phyloP scores from a whole-genome alignment of 2,888 invertebrate species.

The Drepanosiphum platanoidis region DNA sequence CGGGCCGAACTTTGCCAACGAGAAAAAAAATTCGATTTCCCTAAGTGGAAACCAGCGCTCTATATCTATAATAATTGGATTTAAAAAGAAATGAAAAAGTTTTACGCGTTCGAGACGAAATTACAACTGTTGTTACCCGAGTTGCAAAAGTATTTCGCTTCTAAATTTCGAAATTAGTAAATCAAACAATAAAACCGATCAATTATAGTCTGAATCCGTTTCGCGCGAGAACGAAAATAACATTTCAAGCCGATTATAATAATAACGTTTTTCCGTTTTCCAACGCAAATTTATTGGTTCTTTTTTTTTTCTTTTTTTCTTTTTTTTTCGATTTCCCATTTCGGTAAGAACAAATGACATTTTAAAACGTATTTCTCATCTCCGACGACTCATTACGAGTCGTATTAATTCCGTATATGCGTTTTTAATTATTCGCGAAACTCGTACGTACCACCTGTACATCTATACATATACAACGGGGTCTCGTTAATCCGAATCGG shows the following conservation, averaged over 20 bases:
- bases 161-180: background rate
- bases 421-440: too few species aligned
- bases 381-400: too few species aligned
- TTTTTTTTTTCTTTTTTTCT: background rate
- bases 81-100: slow-evolving; percentile 7
- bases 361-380: too few species aligned
- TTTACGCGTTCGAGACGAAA: slow-evolving; percentile 5
- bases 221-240: too few species aligned
- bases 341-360: too few species aligned
- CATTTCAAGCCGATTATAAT: too few species aligned
- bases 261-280: background rate
- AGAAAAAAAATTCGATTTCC: slow-evolving; percentile 59
- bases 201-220: background rate
- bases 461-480: too few species aligned
- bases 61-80: slow-evolving; percentile 54
- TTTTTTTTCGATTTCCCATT: background rate
- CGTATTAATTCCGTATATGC: too few species aligned
- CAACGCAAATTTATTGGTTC: too few species aligned
- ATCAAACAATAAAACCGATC: background rate
- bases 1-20: slow-evolving; percentile 44
- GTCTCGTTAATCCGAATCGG: too few species aligned
- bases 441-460: too few species aligned
- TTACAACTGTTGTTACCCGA: slow-evolving; percentile 26
- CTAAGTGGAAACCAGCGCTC: slow-evolving; percentile 50
- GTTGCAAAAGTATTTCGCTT: background rate